phyloP scores from a whole-genome alignment of 2,113 vertebrate species.

The Psammodynastes pulverulentus region DNA sequence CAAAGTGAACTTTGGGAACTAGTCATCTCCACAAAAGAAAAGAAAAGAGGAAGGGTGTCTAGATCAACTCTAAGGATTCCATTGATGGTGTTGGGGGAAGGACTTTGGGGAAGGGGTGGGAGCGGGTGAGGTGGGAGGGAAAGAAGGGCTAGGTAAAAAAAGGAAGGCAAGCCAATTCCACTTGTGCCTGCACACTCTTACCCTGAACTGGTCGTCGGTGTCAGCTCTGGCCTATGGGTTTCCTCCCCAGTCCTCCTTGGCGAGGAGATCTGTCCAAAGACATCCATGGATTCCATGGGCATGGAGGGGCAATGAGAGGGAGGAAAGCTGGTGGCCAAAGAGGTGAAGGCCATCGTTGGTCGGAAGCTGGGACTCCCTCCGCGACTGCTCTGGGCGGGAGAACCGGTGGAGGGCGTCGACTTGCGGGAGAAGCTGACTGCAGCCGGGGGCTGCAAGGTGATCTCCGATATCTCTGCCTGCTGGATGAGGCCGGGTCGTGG shows the following conservation, averaged over 20 bases:
- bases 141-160: neutral
- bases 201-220: conserved; percentile 91
- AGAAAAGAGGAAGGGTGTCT: conserved; percentile 56
- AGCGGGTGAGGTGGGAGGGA: conserved; percentile 52
- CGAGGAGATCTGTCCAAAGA: conserved; percentile 90
- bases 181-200: conserved; percentile 74
- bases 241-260: conserved; percentile 90
- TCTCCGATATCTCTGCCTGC: conserved; percentile 89
- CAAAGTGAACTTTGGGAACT: conserved; percentile 23
- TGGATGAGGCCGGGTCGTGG: conserved; percentile 90
- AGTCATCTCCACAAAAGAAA: conserved; percentile 50
- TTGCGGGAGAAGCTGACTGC: conserved; percentile 91
- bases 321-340: conserved; percentile 86
- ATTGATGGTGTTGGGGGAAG: conserved; percentile 59
- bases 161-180: conserved; percentile 9
- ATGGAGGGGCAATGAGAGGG: conserved; percentile 82
- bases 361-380: conserved; percentile 80
- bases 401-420: conserved; percentile 86
- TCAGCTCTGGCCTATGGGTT: conserved; percentile 90
- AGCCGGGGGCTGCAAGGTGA: conserved; percentile 87
- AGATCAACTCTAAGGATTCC: conserved; percentile 58
- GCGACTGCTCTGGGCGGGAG: conserved; percentile 85
- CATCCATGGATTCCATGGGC: conserved; percentile 84
- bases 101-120: conserved; percentile 36
- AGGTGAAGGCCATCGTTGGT: conserved; percentile 84